Evolutionary conservation across 2,888 invertebrate genomes (phyloP).

Genomic region (Laothoe populi): DNA sequence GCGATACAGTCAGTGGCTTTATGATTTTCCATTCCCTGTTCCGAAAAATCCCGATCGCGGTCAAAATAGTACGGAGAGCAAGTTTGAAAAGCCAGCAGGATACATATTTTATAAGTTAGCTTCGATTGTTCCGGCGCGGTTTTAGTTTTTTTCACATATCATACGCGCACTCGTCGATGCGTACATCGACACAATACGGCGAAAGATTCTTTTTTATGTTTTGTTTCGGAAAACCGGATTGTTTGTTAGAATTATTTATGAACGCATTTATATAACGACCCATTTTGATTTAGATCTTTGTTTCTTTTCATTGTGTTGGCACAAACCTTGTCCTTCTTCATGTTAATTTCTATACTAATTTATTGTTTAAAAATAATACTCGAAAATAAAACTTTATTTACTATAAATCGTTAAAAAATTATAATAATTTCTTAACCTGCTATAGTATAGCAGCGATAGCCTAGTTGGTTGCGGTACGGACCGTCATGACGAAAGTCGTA

Average conservation of each 20-base stretch:
- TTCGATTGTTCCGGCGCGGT: conserved; percentile 82
- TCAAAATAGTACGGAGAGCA: conserved; percentile 74
- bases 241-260: conserved; percentile 55
- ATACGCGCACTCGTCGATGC: conserved; percentile 70
- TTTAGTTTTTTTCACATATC: conserved; percentile 67
- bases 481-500: too few relatives aligned
- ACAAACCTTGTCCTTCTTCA: background rate
- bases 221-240: conserved; percentile 65
- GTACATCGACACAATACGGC: conserved; percentile 76
- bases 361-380: too few relatives aligned
- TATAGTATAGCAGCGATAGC: too few relatives aligned
- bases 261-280: background rate
- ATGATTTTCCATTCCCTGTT: conserved; percentile 62
- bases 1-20: conserved; percentile 45
- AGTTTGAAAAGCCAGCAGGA: conserved; percentile 78
- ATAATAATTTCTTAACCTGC: too few relatives aligned
- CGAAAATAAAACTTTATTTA: too few relatives aligned
- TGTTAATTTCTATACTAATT: too few relatives aligned
- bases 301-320: background rate
- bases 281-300: background rate
- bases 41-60: conserved; percentile 77
- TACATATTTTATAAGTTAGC: conserved; percentile 84
- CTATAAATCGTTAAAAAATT: too few relatives aligned
- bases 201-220: conserved; percentile 51
- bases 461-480: too few relatives aligned